Evolutionary conservation across 2,113 vertebrate species (phyloP).

Genomic region (Cynocephalus volans): DNA sequence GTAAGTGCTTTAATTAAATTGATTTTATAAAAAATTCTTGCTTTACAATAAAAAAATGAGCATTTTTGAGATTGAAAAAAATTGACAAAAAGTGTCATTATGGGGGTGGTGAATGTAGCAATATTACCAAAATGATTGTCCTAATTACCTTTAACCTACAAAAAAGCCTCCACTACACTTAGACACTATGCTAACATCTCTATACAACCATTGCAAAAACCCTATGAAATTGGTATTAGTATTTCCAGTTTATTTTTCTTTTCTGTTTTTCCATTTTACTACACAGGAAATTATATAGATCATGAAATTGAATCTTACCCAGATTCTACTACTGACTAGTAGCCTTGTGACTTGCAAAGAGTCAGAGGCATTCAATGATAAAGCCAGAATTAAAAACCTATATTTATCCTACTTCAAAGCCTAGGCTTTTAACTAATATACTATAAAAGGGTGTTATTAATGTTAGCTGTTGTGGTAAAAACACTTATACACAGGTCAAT

Average conservation of each 20-base stretch:
- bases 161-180: not conserved
- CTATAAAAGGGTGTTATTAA: constrained; percentile 16
- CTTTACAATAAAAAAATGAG: constrained; percentile 45
- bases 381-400: constrained; percentile 58
- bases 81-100: not conserved
- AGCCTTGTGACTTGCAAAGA: not conserved
- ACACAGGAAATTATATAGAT: not conserved
- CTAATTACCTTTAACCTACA: constrained; percentile 45
- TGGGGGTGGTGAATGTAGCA: not conserved
- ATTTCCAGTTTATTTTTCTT: constrained; percentile 54
- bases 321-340: constrained; percentile 6
- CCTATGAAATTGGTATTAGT: not conserved
- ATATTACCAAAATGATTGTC: not conserved
- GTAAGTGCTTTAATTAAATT: constrained; percentile 38
- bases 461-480: constrained; percentile 57
- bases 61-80: constrained; percentile 47
- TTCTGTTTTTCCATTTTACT: constrained; percentile 45
- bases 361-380: not conserved
- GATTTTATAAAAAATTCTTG: constrained; percentile 39
- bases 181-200: not conserved
- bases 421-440: not conserved
- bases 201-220: not conserved
- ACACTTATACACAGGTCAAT: not conserved
- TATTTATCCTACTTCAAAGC: not conserved
- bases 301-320: not conserved